Evolutionary conservation across 2,888 invertebrate genomes (phyloP).

Genomic region (Drosophila testacea): DNA sequence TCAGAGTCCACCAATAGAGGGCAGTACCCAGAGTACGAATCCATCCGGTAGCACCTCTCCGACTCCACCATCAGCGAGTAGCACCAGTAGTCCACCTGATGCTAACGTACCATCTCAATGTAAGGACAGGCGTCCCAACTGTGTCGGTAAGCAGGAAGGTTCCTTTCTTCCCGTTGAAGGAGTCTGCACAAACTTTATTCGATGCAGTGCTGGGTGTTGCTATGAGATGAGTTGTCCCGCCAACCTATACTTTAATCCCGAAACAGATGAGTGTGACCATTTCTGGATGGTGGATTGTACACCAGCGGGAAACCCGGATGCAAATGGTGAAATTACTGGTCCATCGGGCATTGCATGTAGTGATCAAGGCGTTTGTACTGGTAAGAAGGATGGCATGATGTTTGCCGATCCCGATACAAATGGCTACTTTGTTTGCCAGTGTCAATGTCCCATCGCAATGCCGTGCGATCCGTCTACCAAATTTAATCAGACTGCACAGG

Average conservation of each 20-base stretch:
- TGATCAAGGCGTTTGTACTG: conserved; percentile 42
- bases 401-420: conserved; percentile 48
- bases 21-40: background rate
- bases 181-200: conserved; percentile 63
- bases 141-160: conserved; percentile 30
- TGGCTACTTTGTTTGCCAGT: conserved; percentile 63
- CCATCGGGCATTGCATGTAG: conserved; percentile 67
- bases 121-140: conserved; percentile 34
- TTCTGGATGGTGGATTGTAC: conserved; percentile 67
- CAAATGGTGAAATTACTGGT: conserved; percentile 36
- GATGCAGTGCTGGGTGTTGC: conserved; percentile 59
- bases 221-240: conserved; percentile 62
- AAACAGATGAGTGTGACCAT: conserved; percentile 56
- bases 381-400: conserved; percentile 41
- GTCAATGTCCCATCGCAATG: conserved; percentile 66
- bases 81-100: conserved; percentile 12
- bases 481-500: conserved; percentile 41
- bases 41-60: background rate
- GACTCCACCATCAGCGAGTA: background rate
- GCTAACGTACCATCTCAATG: conserved; percentile 41
- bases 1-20: background rate
- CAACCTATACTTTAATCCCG: conserved; percentile 66
- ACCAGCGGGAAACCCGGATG: conserved; percentile 5
- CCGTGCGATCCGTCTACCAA: conserved; percentile 36
- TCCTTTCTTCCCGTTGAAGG: conserved; percentile 36